These are phyloP conservation scores for Plebejus melissa DNA, from an alignment of 2,888 invertebrate species.

Conservation along the genomic window DNA sequence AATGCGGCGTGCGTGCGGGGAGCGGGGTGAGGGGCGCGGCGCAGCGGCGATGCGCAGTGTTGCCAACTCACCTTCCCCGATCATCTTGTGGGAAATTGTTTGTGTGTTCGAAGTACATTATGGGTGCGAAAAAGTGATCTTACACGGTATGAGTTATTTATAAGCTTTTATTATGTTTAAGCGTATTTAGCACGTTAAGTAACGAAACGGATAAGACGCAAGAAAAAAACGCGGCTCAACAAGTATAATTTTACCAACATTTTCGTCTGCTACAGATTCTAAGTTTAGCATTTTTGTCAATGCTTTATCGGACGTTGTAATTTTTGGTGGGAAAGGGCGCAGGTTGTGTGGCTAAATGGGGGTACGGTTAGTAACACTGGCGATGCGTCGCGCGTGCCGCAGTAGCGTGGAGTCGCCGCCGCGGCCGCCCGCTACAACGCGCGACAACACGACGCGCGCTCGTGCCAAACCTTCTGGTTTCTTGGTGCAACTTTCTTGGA, in stretches of 20 bases:
- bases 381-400: conserved; percentile 69
- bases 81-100: background rate
- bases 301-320: background rate
- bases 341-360: background rate
- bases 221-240: background rate
- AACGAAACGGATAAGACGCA: background rate
- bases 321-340: conserved; percentile 1
- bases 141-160: background rate
- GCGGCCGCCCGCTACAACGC: conserved; percentile 59
- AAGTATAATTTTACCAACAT: background rate
- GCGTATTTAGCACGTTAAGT: background rate
- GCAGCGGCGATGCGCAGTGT: conserved; percentile 53
- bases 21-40: conserved; percentile 45
- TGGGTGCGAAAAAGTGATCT: background rate
- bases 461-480: conserved; percentile 42
- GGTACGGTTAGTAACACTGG: conserved; percentile 38
- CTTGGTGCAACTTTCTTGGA: conserved; percentile 43
- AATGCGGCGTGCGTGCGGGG: conserved; percentile 75
- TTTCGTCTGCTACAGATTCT: background rate
- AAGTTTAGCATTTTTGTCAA: background rate
- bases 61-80: conserved; percentile 31
- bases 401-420: conserved; percentile 75
- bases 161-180: background rate
- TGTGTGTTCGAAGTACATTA: background rate
- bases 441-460: conserved; percentile 51